phyloP scores from a whole-genome alignment of 2,888 invertebrate genomes.

The Pachymerium ferrugineum region DNA sequence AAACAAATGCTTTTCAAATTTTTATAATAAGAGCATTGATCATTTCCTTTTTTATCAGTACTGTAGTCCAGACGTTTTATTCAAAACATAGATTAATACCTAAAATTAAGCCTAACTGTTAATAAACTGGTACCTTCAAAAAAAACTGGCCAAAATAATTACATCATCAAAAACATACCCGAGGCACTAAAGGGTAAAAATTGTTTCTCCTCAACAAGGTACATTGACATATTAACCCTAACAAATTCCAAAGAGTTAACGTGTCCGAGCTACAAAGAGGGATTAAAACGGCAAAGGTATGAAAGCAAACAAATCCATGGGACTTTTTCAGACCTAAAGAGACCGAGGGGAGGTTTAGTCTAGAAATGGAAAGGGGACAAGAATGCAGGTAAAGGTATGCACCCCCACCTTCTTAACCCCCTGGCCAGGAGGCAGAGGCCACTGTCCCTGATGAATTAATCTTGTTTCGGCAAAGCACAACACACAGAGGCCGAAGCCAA shows the following conservation, averaged over 20 bases:
- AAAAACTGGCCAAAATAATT: no score
- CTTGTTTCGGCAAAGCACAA: constrained; percentile 27
- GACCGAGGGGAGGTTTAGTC: neutral
- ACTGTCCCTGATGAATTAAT: constrained; percentile 24
- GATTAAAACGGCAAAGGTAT: neutral
- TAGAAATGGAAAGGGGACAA: constrained; percentile 6
- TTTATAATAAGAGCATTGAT: no score
- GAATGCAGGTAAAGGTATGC: constrained; percentile 26
- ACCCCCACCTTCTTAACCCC: constrained; percentile 25
- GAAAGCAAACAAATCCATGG: neutral
- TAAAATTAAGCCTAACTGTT: no score
- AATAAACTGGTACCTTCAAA: no score
- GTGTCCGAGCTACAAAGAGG: neutral
- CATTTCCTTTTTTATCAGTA: no score
- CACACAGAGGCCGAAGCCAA: constrained; percentile 21
- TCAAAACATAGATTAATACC: no score
- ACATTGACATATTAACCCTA: neutral
- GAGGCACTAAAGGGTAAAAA: no score
- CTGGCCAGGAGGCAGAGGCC: constrained; percentile 25
- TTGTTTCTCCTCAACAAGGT: neutral
- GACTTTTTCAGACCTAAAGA: neutral
- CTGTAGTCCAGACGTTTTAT: no score
- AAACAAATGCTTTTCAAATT: no score
- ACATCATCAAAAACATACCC: no score
- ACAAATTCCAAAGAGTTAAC: neutral